Evolutionary conservation across 2,797 vertebrate species (phyloP).

Genomic region (Remorina albescens): DNA sequence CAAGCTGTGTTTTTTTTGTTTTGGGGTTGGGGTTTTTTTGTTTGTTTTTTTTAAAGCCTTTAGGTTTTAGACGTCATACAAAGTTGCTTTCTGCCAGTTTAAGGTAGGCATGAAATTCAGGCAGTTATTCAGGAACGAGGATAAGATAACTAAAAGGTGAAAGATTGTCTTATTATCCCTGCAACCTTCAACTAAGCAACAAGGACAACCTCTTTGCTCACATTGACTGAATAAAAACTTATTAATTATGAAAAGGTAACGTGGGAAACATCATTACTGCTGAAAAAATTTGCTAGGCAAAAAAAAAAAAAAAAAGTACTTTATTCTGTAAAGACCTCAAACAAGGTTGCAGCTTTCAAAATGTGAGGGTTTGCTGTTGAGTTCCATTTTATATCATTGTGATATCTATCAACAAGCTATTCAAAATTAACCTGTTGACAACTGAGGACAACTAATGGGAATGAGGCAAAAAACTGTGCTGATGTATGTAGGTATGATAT

Average conservation of each 20-base stretch:
- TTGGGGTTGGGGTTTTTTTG: too few species aligned
- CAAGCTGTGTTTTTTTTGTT: not conserved
- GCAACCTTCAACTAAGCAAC: conserved; percentile 2
- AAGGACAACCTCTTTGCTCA: not conserved
- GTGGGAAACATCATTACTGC: too few species aligned
- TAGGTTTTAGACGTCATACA: conserved; percentile 15
- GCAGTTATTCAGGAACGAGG: not conserved
- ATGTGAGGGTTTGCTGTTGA: not conserved
- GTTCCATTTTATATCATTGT: not conserved
- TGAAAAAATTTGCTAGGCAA: not conserved
- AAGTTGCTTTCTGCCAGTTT: conserved; percentile 46
- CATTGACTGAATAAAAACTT: not conserved
- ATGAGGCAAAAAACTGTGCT: too few species aligned
- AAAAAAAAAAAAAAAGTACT: not conserved
- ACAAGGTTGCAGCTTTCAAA: not conserved
- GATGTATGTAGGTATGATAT: too few species aligned
- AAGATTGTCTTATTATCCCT: conserved; percentile 1
- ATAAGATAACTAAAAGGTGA: conserved; percentile 31
- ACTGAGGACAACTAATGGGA: too few species aligned
- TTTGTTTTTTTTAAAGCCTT: not conserved
- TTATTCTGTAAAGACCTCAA: not conserved
- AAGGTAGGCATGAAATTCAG: conserved; percentile 6
- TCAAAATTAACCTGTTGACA: too few species aligned
- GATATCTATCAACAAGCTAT: not conserved
- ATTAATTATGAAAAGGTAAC: too few species aligned